Conservation (phyloP, 2,113 vertebrate genomes). For the Malurus melanocephalus region DNA sequence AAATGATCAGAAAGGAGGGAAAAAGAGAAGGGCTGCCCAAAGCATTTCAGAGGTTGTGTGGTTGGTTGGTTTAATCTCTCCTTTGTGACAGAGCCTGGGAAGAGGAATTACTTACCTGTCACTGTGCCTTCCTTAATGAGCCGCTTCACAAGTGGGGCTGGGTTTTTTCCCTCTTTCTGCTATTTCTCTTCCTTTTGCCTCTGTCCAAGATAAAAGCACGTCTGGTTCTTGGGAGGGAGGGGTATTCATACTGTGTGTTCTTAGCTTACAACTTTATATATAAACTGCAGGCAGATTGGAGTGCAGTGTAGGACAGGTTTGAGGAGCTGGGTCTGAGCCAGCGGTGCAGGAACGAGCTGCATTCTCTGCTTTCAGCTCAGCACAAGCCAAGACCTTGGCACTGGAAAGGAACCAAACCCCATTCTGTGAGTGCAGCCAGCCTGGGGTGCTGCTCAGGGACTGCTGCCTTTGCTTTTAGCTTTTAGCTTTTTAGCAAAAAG, state of each 20-base stretch:
- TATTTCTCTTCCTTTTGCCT: slow-evolving; percentile 45
- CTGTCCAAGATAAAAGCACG: slow-evolving; percentile 50
- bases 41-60: slow-evolving; percentile 20
- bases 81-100: slow-evolving; percentile 47
- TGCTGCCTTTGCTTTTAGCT: not conserved
- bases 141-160: slow-evolving; percentile 37
- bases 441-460: slow-evolving; percentile 5
- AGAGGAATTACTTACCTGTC: slow-evolving; percentile 56
- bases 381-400: slow-evolving; percentile 75
- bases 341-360: slow-evolving; percentile 72
- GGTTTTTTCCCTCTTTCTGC: slow-evolving; percentile 33
- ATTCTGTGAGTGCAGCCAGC: slow-evolving; percentile 62
- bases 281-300: slow-evolving; percentile 50
- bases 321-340: slow-evolving; percentile 66
- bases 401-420: slow-evolving; percentile 72
- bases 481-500: not conserved
- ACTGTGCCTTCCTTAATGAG: slow-evolving; percentile 50
- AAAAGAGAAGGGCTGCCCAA: not conserved
- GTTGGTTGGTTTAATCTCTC: slow-evolving; percentile 39
- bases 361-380: slow-evolving; percentile 76
- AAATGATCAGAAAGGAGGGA: slow-evolving; percentile 9
- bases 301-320: slow-evolving; percentile 66
- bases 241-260: slow-evolving; percentile 49
- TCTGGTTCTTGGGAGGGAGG: slow-evolving; percentile 31
- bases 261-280: slow-evolving; percentile 35